Percentiles rank a stretch among this genome's conserved stretches.
Conservation (phyloP, 2,888 invertebrate genomes). For the Coecobrya sp. region DNA sequence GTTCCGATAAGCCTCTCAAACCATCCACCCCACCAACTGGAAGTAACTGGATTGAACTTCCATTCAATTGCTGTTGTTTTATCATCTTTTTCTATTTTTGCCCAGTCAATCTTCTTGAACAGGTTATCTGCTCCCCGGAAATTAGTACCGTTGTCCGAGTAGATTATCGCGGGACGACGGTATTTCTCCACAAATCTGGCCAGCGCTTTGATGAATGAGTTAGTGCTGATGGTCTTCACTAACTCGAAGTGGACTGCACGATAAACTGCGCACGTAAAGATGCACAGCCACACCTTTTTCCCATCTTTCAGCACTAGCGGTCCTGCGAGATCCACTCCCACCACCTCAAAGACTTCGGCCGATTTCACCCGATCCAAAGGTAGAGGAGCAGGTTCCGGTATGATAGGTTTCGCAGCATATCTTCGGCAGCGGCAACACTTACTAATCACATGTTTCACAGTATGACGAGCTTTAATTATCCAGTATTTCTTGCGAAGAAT, state of each 20-base stretch:
- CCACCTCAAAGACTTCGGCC: constrained; percentile 80
- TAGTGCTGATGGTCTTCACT: not conserved
- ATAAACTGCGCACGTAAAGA: constrained; percentile 88
- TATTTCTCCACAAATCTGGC: not conserved
- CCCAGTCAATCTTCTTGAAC: constrained; percentile 89
- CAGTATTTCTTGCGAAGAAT: constrained; percentile 28
- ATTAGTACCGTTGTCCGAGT: constrained; percentile 87
- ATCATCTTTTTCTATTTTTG: constrained; percentile 70
- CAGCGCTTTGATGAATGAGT: not conserved
- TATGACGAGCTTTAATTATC: not conserved
- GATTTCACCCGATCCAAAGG: not conserved
- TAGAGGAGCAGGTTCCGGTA: not conserved
- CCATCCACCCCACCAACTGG: constrained; percentile 54
- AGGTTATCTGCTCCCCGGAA: constrained; percentile 87
- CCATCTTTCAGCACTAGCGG: constrained; percentile 87
- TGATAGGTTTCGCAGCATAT: not conserved
- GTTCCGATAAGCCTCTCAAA: constrained; percentile 2
- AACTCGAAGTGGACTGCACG: constrained; percentile 87
- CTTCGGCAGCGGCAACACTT: not conserved
- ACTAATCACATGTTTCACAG: not conserved
- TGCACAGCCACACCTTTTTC: constrained; percentile 87
- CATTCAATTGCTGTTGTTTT: not conserved
- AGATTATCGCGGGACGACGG: not conserved
- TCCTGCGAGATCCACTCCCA: constrained; percentile 87
- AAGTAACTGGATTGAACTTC: constrained; percentile 48